Percentiles rank a stretch among this genome's conserved stretches.
Evolutionary conservation across 2,888 invertebrate species (phyloP).

Genomic region (Aleiodes testaceus): DNA sequence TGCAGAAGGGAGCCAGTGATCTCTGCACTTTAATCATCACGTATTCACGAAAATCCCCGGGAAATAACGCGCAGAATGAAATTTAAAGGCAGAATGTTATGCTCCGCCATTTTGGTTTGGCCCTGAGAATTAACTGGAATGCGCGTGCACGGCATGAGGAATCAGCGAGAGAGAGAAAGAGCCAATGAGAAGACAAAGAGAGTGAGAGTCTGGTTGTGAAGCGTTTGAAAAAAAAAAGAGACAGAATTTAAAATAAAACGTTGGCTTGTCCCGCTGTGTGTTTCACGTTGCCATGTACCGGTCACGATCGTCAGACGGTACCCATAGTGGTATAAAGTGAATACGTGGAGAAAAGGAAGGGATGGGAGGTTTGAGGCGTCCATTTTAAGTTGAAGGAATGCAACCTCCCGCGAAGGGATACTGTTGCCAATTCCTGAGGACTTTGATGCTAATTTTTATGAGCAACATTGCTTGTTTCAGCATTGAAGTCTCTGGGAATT

Average conservation of each 20-base stretch:
- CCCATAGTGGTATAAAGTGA: conserved; percentile 1
- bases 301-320: conserved; percentile 45
- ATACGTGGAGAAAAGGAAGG: conserved; percentile 1
- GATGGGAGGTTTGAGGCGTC: conserved; percentile 39
- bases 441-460: too few relatives aligned
- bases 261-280: conserved; percentile 5
- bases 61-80: too few relatives aligned
- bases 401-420: conserved; percentile 30
- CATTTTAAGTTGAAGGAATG: conserved; percentile 52
- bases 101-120: conserved; percentile 42
- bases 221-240: conserved; percentile 16
- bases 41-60: too few relatives aligned
- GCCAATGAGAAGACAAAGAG: neutral
- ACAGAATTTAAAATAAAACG: neutral
- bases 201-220: neutral
- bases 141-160: conserved; percentile 59
- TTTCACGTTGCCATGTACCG: conserved; percentile 30
- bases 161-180: conserved; percentile 36
- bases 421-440: too few relatives aligned
- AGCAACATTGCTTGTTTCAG: conserved; percentile 9
- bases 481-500: conserved; percentile 21
- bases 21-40: too few relatives aligned
- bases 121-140: conserved; percentile 58
- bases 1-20: too few relatives aligned
- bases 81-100: conserved; percentile 31